Evolutionary conservation across 2,888 invertebrate genomes (phyloP), one percentile per base, ranked within the genome.

Genomic region (Lochmaea capreae): DNA sequence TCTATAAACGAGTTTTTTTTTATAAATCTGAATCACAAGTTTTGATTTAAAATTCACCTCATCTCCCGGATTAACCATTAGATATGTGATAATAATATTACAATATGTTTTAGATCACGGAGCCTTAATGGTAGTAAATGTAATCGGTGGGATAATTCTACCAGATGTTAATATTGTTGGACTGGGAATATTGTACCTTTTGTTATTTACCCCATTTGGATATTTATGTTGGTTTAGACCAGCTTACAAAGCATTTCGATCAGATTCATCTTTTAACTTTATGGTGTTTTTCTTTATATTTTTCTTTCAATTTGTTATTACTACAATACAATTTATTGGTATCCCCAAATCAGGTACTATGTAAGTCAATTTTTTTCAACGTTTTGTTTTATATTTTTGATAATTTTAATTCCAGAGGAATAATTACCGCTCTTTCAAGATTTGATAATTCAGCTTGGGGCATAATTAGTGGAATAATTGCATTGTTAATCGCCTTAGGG

Each of bases 241-340:
- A 62, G 95, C 98, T 76, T 99, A 99, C 89, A 99, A 99, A 89
- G 99, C 99, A 78, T 99, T 99, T 90, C 94, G 98, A 85, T 97
- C 95, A 85, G 99, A 99, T 89, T 98, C 98, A 81, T 99, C 99
- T 3, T 97, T 99, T 91, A 99, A 98, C 89, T 99, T 99, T 87
- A 99, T 99, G 96, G 96, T 98, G 70, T 99, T 97, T 90, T 99
- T 99, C 92, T 97, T 99, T 87, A 95, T 99, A 83, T 98, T 98
- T 89, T 95, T 97, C 89, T 95, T 97, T 88, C 98, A 98, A 93
- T 94, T 95, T 85, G 89, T 98, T 73, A 93, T 97, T 71, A 94
- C 96, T 42, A 88, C 96, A 72, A 91, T 98, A 67, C 96, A 97
- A 88, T 92, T 96, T 26, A 91, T 99, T 82, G 98, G 98, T 75